Evolutionary conservation across 92 coral and sea anemone genomes (phyloP), one percentile per base, ranked within the genome.

Genomic region (Porites cylindrica): DNA sequence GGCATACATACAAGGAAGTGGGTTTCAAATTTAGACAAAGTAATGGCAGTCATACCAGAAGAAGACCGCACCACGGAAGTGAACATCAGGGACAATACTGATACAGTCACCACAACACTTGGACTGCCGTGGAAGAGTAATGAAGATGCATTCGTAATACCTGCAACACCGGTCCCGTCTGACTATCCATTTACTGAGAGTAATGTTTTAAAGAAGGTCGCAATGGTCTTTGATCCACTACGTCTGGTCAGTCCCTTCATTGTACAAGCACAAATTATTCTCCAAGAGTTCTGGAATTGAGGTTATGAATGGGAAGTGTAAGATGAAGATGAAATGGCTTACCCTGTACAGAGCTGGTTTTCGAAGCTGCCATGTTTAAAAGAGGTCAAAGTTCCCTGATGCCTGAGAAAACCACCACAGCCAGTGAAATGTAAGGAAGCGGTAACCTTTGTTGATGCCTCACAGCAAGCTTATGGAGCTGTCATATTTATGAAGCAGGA

Each of bases 391-490:
- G 65, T 79, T 71, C 79, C 86, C 26, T 75, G 87, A 19, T 83
- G 89, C 23, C 71, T 91, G 24, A 73, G 89, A 32, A 86, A 65
- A 11, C 68, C 75, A 0, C 50, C 75, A 0, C 50, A 87, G 74
- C 83, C 86, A 14, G 87, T 85, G 54, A 29, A 24, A 26, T 53
- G 80, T 24, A 74, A 75, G 53, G 69, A 89, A 66, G 64, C 86
- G 71, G 80, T 83, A 29, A 82, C 90, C 81, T 93, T 93, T 78
- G 93, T 90, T 19, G 96, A 92, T 79, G 96, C 96, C 26, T 86
- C 93, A 8, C 80, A 80, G 82, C 88, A 64, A 24, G 94, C 91
- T 38, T 82, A 78, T 88, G 89, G 89, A 18, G 83, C 92, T 47
- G 16, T 85, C 82, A 19, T 88, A 91, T 75, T 70, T 88, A 14